Evolutionary conservation across 2,888 invertebrate genomes (phyloP).

Genomic region (Acanthacorydalis orientalis): DNA sequence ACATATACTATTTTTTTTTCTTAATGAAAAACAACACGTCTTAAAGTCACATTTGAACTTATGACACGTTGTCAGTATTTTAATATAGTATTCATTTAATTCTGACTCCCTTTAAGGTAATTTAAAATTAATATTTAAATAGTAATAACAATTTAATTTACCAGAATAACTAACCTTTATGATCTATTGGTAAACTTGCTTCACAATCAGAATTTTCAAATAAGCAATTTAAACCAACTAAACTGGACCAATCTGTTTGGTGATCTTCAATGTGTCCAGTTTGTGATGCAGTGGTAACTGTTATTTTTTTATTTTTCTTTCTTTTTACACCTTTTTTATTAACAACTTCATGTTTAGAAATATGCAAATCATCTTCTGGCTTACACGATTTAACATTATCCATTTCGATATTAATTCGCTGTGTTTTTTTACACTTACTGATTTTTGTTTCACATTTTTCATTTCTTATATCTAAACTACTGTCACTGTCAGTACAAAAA

Average conservation of each 20-base stretch:
- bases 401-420: neutral
- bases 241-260: slow-evolving; percentile 25
- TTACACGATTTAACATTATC: neutral
- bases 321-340: slow-evolving; percentile 18
- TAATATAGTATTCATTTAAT: too few species aligned
- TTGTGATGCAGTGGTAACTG: neutral
- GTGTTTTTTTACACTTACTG: neutral
- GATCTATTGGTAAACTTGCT: slow-evolving; percentile 10
- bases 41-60: too few species aligned
- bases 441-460: slow-evolving; percentile 7
- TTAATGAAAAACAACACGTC: too few species aligned
- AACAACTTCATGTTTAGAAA: slow-evolving; percentile 13
- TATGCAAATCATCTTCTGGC: neutral
- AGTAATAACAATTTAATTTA: neutral
- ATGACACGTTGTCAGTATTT: too few species aligned
- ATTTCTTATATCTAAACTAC: slow-evolving; percentile 18
- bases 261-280: slow-evolving; percentile 1
- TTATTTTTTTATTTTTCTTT: slow-evolving; percentile 10
- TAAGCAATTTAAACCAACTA: slow-evolving; percentile 45
- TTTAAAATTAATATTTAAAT: neutral
- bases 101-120: too few species aligned
- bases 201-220: slow-evolving; percentile 31
- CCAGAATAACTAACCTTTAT: neutral
- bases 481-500: slow-evolving; percentile 21
- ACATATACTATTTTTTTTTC: too few species aligned